Evolutionary conservation across 2,797 vertebrate genomes (phyloP).

Genomic region (Neosalanx taihuensis): DNA sequence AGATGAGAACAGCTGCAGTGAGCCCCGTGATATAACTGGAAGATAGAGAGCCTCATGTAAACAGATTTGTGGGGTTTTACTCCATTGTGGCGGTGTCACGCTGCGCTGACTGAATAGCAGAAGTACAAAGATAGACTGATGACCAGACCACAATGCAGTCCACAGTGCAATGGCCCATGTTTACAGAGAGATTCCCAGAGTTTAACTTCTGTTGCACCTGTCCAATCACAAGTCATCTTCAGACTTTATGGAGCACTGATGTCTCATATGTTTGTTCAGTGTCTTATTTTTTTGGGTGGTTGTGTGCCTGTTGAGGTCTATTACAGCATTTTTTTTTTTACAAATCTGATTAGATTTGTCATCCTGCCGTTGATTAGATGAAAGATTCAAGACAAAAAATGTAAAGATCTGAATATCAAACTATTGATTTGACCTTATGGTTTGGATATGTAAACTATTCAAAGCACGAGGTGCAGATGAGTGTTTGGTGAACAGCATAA

Average conservation of each 20-base stretch:
- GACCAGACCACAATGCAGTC: slow-evolving; percentile 57
- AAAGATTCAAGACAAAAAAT: not conserved
- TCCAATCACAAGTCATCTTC: slow-evolving; percentile 37
- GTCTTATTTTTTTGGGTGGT: not conserved
- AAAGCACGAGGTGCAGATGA: not conserved
- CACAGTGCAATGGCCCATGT: slow-evolving; percentile 63
- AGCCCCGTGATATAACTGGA: slow-evolving; percentile 31
- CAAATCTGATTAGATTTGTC: too few species aligned
- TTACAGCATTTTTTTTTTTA: too few species aligned
- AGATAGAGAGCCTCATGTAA: slow-evolving; percentile 60
- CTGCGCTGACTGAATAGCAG: slow-evolving; percentile 61
- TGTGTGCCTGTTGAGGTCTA: not conserved
- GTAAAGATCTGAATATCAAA: not conserved
- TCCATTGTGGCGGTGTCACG: slow-evolving; percentile 60
- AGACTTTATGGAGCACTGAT: slow-evolving; percentile 17
- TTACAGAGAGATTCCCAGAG: slow-evolving; percentile 60
- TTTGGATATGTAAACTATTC: not conserved
- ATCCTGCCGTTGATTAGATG: too few species aligned
- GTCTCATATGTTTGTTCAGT: not conserved
- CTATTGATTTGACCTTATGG: not conserved
- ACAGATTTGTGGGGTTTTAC: slow-evolving; percentile 59
- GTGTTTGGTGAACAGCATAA: not conserved
- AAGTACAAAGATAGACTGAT: slow-evolving; percentile 59
- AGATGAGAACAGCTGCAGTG: slow-evolving; percentile 33
- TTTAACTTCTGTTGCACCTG: slow-evolving; percentile 45